These are phyloP conservation scores for Phrynosoma platyrhinos DNA, from an alignment of 2,113 vertebrate species.

Conservation along the genomic window DNA sequence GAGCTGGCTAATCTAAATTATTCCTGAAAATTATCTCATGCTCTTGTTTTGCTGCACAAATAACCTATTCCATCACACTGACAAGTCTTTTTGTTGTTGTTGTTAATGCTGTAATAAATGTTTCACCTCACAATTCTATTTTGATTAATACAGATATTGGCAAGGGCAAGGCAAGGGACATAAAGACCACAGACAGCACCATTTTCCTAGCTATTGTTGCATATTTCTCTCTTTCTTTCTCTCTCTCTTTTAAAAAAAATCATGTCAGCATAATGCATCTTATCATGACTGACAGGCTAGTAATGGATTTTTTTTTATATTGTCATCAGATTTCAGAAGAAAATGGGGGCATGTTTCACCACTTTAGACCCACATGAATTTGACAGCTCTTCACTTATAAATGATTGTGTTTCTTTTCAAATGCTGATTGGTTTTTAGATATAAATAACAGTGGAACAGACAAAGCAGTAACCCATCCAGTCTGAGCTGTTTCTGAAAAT, in stretches of 20 bases:
- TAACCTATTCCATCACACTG: constrained; percentile 78
- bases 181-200: constrained; percentile 40
- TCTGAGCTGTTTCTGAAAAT: constrained; percentile 51
- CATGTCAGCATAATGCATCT: constrained; percentile 51
- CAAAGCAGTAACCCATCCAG: constrained; percentile 55
- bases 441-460: constrained; percentile 58
- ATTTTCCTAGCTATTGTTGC: constrained; percentile 57
- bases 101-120: constrained; percentile 76
- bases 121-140: constrained; percentile 71
- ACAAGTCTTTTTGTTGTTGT: constrained; percentile 62
- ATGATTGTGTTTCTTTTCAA: constrained; percentile 58
- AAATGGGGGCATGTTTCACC: constrained; percentile 53
- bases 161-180: constrained; percentile 33
- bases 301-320: constrained; percentile 67
- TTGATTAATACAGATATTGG: constrained; percentile 71
- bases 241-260: constrained; percentile 20
- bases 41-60: constrained; percentile 70
- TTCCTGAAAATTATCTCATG: constrained; percentile 57
- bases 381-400: constrained; percentile 63
- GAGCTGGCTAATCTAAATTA: constrained; percentile 6
- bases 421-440: constrained; percentile 53
- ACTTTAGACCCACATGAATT: constrained; percentile 61
- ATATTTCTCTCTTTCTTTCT: constrained; percentile 23
- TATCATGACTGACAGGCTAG: constrained; percentile 66
- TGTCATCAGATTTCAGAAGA: constrained; percentile 62